Evolutionary conservation across 2,888 invertebrate species (phyloP).

Genomic region (Trichacis sp.): DNA sequence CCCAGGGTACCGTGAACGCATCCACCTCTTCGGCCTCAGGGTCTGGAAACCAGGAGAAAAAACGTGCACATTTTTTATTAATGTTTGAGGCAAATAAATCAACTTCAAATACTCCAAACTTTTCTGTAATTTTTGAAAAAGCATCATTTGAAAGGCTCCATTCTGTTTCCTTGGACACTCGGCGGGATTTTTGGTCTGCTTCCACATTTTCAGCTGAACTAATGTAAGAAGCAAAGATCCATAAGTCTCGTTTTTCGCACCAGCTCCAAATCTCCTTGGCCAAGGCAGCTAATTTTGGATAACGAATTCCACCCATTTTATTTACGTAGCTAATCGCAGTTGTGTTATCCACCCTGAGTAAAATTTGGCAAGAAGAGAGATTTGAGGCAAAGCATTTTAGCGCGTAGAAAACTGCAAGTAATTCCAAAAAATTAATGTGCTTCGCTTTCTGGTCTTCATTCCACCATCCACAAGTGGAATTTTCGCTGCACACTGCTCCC

Average conservation of each 20-base stretch:
- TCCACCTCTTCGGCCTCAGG: slow-evolving; percentile 28
- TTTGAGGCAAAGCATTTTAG: slow-evolving; percentile 28
- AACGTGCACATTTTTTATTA: slow-evolving; percentile 46
- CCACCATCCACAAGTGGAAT: slow-evolving; percentile 22
- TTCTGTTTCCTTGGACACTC: slow-evolving; percentile 16
- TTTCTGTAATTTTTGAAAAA: slow-evolving; percentile 22
- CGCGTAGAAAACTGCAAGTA: slow-evolving; percentile 23
- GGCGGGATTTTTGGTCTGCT: slow-evolving; percentile 20
- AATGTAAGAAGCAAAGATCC: slow-evolving; percentile 22
- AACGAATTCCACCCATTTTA: too few species aligned
- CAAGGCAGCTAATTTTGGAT: too few species aligned
- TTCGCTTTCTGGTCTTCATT: slow-evolving; percentile 4
- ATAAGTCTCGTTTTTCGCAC: slow-evolving; percentile 16
- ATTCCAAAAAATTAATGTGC: slow-evolving; percentile 28
- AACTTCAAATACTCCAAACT: slow-evolving; percentile 43
- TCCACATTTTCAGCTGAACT: slow-evolving; percentile 12
- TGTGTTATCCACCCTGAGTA: slow-evolving; percentile 22
- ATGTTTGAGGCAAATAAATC: slow-evolving; percentile 46
- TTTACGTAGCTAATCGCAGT: too few species aligned
- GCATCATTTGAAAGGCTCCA: slow-evolving; percentile 29
- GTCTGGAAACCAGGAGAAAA: slow-evolving; percentile 48
- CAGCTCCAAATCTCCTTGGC: slow-evolving; percentile 21
- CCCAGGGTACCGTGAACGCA: slow-evolving; percentile 47
- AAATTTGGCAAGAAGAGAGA: slow-evolving; percentile 14
- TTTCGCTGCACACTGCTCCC: slow-evolving; percentile 16